These are phyloP conservation scores for Lethenteron camtschaticum DNA, from an alignment of 2,113 vertebrate species.

Conservation along the genomic window DNA sequence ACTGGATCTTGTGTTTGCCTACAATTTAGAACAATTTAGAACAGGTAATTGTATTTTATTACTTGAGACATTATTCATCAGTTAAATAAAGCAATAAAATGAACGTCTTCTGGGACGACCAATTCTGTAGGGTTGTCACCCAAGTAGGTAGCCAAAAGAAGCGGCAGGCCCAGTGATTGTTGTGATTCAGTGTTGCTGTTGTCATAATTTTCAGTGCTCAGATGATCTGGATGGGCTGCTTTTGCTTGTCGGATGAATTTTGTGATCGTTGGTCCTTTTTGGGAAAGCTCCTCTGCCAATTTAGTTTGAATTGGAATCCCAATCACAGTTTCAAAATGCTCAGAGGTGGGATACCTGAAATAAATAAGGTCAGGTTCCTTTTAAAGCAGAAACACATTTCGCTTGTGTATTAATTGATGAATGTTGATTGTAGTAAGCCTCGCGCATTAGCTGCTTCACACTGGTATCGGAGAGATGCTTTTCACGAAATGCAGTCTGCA, in stretches of 20 bases:
- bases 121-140: constrained; percentile 1
- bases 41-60: background rate
- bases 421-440: too few species aligned
- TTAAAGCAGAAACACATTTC: constrained; percentile 3
- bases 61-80: constrained; percentile 5
- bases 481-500: background rate
- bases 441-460: constrained; percentile 1
- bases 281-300: constrained; percentile 10
- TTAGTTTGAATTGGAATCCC: constrained; percentile 7
- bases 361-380: constrained; percentile 6
- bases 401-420: too few species aligned
- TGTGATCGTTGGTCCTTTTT: constrained; percentile 9
- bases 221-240: background rate
- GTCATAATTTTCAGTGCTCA: constrained; percentile 4
- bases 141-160: constrained; percentile 5
- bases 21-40: constrained; percentile 6
- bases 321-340: constrained; percentile 8
- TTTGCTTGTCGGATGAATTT: constrained; percentile 6
- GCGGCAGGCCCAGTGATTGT: background rate
- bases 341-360: constrained; percentile 11
- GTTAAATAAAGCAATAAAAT: background rate
- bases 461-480: constrained; percentile 4
- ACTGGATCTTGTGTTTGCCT: background rate
- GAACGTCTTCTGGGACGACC: background rate
- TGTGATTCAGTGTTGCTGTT: constrained; percentile 6